phyloP scores from a whole-genome alignment of 2,888 invertebrate species.

The Zelleria hepariella region DNA sequence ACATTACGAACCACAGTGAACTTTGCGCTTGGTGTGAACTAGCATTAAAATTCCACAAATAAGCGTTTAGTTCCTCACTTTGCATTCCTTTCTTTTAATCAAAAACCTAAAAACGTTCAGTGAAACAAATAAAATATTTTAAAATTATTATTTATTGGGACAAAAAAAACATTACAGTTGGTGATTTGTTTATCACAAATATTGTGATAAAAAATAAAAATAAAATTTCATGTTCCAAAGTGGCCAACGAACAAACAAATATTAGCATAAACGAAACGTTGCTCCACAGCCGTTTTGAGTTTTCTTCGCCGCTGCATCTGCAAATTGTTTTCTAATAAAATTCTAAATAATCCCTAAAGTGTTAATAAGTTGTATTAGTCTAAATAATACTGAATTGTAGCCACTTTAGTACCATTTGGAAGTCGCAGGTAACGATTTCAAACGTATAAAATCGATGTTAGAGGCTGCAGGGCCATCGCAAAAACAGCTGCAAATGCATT shows the following conservation, averaged over 20 bases:
- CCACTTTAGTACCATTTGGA: neutral
- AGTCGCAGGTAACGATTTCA: neutral
- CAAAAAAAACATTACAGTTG: no score
- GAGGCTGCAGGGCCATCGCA: neutral
- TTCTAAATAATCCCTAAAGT: neutral
- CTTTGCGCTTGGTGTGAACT: no score
- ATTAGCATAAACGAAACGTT: slow-evolving; percentile 39
- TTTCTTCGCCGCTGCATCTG: slow-evolving; percentile 55
- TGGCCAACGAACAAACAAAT: no score
- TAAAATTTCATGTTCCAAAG: neutral
- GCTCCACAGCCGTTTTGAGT: slow-evolving; percentile 41
- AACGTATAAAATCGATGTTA: neutral
- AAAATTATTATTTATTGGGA: no score
- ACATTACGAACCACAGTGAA: no score
- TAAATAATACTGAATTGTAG: neutral
- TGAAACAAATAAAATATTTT: no score
- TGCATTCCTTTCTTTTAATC: no score
- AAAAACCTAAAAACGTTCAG: no score
- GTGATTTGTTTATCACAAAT: no score
- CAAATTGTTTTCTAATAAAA: slow-evolving; percentile 29
- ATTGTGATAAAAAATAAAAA: no score
- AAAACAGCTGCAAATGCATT: neutral
- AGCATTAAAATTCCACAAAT: no score
- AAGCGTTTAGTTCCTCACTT: no score
- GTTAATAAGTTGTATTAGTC: neutral